Conservation (phyloP, 2,113 vertebrate genomes). For the Caretta caretta region DNA sequence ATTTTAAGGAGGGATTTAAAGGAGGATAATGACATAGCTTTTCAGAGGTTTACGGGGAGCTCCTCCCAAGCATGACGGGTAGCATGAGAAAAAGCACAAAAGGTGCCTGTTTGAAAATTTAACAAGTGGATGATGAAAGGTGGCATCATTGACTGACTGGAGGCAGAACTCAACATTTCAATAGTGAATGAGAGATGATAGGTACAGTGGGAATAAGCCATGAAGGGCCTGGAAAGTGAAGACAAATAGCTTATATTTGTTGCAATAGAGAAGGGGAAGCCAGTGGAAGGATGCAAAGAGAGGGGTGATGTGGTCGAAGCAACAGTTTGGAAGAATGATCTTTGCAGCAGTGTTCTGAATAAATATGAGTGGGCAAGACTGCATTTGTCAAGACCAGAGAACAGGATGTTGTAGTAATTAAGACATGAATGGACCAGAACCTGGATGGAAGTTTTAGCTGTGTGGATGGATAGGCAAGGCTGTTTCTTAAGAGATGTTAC, state of each 20-base stretch:
- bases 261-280: background rate
- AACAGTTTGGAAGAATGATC: background rate
- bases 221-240: constrained; percentile 17
- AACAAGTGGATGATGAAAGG: background rate
- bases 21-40: background rate
- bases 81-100: background rate
- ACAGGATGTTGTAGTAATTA: accelerated
- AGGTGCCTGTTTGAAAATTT: background rate
- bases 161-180: background rate
- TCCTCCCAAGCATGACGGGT: background rate
- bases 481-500: accelerated
- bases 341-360: background rate
- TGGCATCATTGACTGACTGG: background rate
- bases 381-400: background rate
- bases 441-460: background rate
- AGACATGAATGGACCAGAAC: background rate
- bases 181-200: background rate
- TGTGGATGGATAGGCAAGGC: background rate
- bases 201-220: background rate
- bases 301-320: background rate
- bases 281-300: background rate
- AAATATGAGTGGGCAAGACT: background rate
- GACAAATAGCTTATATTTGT: constrained; percentile 3
- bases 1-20: background rate
- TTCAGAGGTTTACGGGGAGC: background rate